phyloP scores from a whole-genome alignment of 2,888 invertebrate genomes.

The Cyrtodaria siliqua region DNA sequence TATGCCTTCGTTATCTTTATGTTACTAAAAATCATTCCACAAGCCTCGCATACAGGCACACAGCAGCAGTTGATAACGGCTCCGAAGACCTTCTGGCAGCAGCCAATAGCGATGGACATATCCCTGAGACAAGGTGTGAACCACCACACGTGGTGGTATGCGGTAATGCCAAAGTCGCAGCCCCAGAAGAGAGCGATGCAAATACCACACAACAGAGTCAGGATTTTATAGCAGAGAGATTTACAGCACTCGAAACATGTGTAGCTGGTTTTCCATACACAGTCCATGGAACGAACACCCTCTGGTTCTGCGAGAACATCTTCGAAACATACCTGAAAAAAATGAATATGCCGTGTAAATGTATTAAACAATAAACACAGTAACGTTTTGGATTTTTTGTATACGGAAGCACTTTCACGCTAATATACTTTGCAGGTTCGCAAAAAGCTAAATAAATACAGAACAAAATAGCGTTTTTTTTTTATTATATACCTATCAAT shows the following conservation, averaged over 20 bases:
- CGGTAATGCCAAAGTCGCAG: constrained; percentile 86
- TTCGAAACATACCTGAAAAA: constrained; percentile 71
- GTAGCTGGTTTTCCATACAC: constrained; percentile 90
- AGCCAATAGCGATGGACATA: constrained; percentile 88
- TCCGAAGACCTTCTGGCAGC: constrained; percentile 84
- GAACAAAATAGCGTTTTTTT: too few species aligned
- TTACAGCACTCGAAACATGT: constrained; percentile 89
- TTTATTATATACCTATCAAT: too few species aligned
- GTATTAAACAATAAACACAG: too few species aligned
- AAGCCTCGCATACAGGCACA: constrained; percentile 90
- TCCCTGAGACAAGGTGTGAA: constrained; percentile 89
- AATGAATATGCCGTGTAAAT: not conserved
- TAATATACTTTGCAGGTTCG: too few species aligned
- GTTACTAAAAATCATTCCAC: constrained; percentile 63
- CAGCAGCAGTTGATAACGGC: constrained; percentile 86
- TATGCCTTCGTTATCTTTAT: constrained; percentile 55
- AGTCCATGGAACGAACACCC: constrained; percentile 87
- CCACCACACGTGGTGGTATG: constrained; percentile 90
- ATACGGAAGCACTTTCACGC: too few species aligned
- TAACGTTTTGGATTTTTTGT: too few species aligned
- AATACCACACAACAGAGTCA: constrained; percentile 90
- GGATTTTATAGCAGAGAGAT: constrained; percentile 90
- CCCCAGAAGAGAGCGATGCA: constrained; percentile 89
- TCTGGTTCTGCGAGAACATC: constrained; percentile 80
- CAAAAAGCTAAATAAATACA: too few species aligned